Percentiles rank a stretch among this genome's conserved stretches.
Evolutionary conservation across 2,888 invertebrate species (phyloP).

Genomic region (Napeogenes sylphis): DNA sequence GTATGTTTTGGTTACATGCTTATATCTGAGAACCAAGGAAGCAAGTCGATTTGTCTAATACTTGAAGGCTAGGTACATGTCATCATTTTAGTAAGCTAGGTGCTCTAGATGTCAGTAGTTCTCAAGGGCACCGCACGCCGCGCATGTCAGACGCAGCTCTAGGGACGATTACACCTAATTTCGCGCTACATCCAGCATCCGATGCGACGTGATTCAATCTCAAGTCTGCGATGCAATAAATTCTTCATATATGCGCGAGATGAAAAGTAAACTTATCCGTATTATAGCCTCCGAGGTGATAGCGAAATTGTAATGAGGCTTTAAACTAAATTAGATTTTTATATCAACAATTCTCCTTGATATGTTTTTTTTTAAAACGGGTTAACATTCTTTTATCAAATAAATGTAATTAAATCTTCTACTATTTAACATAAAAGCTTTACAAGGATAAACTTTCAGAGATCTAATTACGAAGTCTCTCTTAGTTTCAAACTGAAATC

Average conservation of each 20-base stretch:
- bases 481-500: background rate
- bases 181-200: slow-evolving; percentile 21
- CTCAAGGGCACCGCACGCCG: slow-evolving; percentile 7
- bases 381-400: too few relatives aligned
- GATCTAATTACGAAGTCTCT: background rate
- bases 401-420: too few relatives aligned
- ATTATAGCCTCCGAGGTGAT: slow-evolving; percentile 39
- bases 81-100: background rate
- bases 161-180: slow-evolving; percentile 21
- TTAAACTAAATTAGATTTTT: slow-evolving; percentile 3
- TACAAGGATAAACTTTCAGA: background rate
- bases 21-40: background rate
- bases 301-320: background rate
- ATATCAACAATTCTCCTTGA: background rate
- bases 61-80: background rate
- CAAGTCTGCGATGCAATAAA: slow-evolving; percentile 27
- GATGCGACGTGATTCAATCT: slow-evolving; percentile 29
- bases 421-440: too few relatives aligned
- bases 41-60: background rate
- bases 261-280: slow-evolving; percentile 57
- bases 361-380: background rate
- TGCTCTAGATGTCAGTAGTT: background rate
- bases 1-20: background rate
- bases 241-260: slow-evolving; percentile 38
- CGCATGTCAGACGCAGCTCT: slow-evolving; percentile 17